A percentile compares a stretch with the other conserved stretches of the same genome.
Evolutionary conservation across 2,888 invertebrate species (phyloP).

Genomic region (Brachypterus glaber): DNA sequence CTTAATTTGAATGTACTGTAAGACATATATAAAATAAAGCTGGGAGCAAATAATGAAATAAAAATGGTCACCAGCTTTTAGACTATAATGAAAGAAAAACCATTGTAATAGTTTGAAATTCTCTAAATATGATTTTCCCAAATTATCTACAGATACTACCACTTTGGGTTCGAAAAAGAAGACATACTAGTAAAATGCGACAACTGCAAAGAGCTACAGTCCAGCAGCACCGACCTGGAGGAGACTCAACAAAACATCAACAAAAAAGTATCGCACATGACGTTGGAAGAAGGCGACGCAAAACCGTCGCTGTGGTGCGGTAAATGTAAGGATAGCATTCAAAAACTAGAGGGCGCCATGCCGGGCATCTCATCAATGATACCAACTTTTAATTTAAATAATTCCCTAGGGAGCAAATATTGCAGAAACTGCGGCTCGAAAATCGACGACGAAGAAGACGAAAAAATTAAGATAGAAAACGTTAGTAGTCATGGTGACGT

Average conservation of each 20-base stretch:
- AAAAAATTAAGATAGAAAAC: slow-evolving; percentile 24
- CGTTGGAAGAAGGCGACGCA: slow-evolving; percentile 31
- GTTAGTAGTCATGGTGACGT: slow-evolving; percentile 27
- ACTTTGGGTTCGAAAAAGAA: slow-evolving; percentile 55
- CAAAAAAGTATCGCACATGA: slow-evolving; percentile 36
- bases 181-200: slow-evolving; percentile 36
- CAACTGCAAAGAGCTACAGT: slow-evolving; percentile 26
- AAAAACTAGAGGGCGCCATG: slow-evolving; percentile 40
- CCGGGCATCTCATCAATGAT: slow-evolving; percentile 43
- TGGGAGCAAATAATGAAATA: too few species aligned
- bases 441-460: slow-evolving; percentile 22
- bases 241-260: slow-evolving; percentile 26
- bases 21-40: too few species aligned
- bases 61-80: too few species aligned
- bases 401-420: slow-evolving; percentile 27
- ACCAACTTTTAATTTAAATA: slow-evolving; percentile 34
- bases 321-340: slow-evolving; percentile 43
- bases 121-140: slow-evolving; percentile 12
- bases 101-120: slow-evolving; percentile 3
- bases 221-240: slow-evolving; percentile 13
- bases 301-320: slow-evolving; percentile 41
- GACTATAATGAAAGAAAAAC: too few species aligned
- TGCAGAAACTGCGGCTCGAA: slow-evolving; percentile 30
- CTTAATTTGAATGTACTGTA: too few species aligned
- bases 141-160: slow-evolving; percentile 51